Base-by-base conservation (phyloP, 2,888 invertebrate species). In the Drosophila subsilvestris region DNA sequence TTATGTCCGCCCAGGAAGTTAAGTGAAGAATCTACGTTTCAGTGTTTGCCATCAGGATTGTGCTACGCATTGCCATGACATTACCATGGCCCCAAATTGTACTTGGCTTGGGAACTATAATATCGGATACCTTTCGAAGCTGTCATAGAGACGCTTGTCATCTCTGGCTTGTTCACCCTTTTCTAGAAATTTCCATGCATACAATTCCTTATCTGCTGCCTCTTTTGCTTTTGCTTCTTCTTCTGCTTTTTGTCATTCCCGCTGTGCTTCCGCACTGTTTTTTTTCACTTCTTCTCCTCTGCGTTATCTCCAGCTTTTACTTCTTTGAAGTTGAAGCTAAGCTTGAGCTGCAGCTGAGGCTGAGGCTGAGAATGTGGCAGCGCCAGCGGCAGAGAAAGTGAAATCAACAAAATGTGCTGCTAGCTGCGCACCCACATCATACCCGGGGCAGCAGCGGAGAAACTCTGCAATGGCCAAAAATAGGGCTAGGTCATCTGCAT, bases 401-500 rank as follows among this genome's bases (percentile, higher is more conserved):
- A 44, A 22, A 65, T 25, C 43, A 37, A 47, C 29, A 25, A 37
- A 18, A 45, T 45, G 32, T 25, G 43, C 65, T 50, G 10, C 45
- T 18, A n/a, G 66, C 63, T 25, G 67, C 61, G 59, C 61, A 29
- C 45, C 59, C 18, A 45, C 61, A 37, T 37, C 14, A 6, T 10
- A 44, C 56, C 49, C 27, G 43, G n/a, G 29, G 63, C 42, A 17
- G 43, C 62, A 43, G 17, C 49, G 42, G 68, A 66, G 45, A 66
- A 37, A 63, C 66, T 66, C 25, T 47, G 69, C 32, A 44, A 59
- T 55, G 50, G 37, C 66, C 74, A 75, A 75, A 89, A 89, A 79
- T 89, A 88, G 89, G 86, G 89, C 86, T 86, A 86, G 89, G 86
- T 88, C 86, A 85, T 80, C 82, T 75, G 51, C 69, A 63, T 53